phyloP scores from a whole-genome alignment of 2,113 vertebrate species.

The Corythoichthys haematopterus region DNA sequence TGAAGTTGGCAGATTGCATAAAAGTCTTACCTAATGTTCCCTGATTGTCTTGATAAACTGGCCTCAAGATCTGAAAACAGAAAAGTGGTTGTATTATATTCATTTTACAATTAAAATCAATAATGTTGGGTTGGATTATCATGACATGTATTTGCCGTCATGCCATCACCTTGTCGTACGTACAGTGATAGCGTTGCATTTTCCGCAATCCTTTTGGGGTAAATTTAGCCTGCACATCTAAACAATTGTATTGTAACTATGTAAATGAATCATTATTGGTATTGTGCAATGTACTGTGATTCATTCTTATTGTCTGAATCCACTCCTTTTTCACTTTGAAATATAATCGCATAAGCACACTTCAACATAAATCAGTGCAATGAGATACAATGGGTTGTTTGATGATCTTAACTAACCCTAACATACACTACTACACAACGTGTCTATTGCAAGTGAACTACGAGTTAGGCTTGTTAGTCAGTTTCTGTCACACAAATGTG shows the following conservation, averaged over 20 bases:
- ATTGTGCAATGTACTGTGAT: neutral
- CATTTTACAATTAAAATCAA: neutral
- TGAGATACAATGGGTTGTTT: neutral
- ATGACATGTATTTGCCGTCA: neutral
- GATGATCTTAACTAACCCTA: neutral
- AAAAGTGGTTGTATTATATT: slow-evolving; percentile 10
- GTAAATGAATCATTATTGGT: neutral
- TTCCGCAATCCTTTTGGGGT: neutral
- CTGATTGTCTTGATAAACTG: slow-evolving; percentile 80
- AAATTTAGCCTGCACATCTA: neutral
- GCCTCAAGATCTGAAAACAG: slow-evolving; percentile 79
- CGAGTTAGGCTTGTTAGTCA: slow-evolving; percentile 5
- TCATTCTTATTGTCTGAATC: neutral
- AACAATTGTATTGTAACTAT: neutral
- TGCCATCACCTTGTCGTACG: neutral
- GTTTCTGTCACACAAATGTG: slow-evolving; percentile 16
- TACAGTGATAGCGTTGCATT: neutral
- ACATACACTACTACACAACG: no score
- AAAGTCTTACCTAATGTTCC: slow-evolving; percentile 75
- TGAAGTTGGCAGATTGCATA: neutral
- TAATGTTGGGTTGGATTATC: neutral
- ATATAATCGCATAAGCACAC: neutral
- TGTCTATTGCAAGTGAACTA: neutral
- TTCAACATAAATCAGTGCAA: neutral
- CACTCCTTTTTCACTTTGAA: neutral